phyloP scores from a whole-genome alignment of 1,140 invertebrate species.

The Euura saliciscinereae region DNA sequence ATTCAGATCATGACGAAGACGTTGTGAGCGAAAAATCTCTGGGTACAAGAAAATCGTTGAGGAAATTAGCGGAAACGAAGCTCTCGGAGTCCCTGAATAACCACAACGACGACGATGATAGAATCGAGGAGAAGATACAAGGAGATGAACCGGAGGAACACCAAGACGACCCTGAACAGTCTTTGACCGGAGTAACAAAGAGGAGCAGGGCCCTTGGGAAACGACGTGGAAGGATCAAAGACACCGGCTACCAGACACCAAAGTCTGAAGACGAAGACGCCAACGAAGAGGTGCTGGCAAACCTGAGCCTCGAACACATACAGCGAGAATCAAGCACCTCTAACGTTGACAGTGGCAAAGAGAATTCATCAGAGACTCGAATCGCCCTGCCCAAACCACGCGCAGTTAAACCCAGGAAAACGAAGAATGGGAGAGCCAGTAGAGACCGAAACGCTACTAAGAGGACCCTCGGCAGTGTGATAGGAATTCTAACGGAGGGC shows the following conservation, averaged over 20 bases:
- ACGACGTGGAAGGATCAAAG: constrained; percentile 20
- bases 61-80: constrained; percentile 18
- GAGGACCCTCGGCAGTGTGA: constrained; percentile 51
- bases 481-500: constrained; percentile 56
- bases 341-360: constrained; percentile 56
- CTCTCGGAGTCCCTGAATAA: too few species aligned
- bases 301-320: constrained; percentile 44
- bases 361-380: constrained; percentile 50
- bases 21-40: constrained; percentile 16
- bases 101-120: too few species aligned
- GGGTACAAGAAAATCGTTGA: constrained; percentile 36
- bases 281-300: constrained; percentile 25
- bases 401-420: constrained; percentile 48
- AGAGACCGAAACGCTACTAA: constrained; percentile 29
- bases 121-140: too few species aligned
- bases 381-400: constrained; percentile 45
- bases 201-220: constrained; percentile 15
- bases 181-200: background rate
- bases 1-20: background rate
- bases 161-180: background rate
- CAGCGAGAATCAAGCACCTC: constrained; percentile 54
- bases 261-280: constrained; percentile 19
- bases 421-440: constrained; percentile 43
- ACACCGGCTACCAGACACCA: background rate
- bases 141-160: background rate